Conservation (phyloP, 2,888 invertebrate genomes). For the Eurois occulta region DNA sequence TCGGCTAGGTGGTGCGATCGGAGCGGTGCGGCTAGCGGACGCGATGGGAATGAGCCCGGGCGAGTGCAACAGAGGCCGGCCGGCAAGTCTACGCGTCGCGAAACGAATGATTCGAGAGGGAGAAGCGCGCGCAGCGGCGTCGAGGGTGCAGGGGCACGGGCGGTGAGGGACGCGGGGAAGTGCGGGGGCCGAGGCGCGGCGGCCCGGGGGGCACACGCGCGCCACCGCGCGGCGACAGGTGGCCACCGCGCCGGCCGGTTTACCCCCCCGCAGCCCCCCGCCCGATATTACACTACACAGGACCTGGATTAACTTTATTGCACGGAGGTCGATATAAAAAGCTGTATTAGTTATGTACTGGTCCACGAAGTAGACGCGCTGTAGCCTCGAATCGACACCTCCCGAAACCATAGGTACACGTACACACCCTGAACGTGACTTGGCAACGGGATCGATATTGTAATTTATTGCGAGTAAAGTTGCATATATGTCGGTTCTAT, state of each 20-base stretch:
- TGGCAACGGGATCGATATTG: slow-evolving; percentile 82
- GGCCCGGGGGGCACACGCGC: slow-evolving; percentile 70
- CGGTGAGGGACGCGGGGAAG: slow-evolving; percentile 53
- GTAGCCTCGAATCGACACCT: slow-evolving; percentile 69
- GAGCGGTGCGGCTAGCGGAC: slow-evolving; percentile 82
- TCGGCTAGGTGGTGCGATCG: slow-evolving; percentile 73
- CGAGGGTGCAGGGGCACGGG: slow-evolving; percentile 67
- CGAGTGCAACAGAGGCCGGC: slow-evolving; percentile 82
- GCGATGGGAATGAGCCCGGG: slow-evolving; percentile 84
- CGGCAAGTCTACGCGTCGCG: slow-evolving; percentile 88
- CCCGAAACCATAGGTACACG: slow-evolving; percentile 72
- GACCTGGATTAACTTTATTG: slow-evolving; percentile 88
- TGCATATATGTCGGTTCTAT: slow-evolving; percentile 64
- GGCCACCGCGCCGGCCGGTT: slow-evolving; percentile 84
- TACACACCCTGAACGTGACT: slow-evolving; percentile 81
- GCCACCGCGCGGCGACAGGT: slow-evolving; percentile 79
- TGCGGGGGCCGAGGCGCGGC: slow-evolving; percentile 52
- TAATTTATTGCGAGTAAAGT: slow-evolving; percentile 70
- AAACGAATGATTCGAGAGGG: slow-evolving; percentile 88
- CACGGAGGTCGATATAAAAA: slow-evolving; percentile 81
- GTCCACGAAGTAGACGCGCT: slow-evolving; percentile 66
- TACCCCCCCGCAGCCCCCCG: slow-evolving; percentile 75
- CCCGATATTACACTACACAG: slow-evolving; percentile 82
- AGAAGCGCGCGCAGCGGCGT: slow-evolving; percentile 83
- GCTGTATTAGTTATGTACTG: slow-evolving; percentile 73